phyloP scores from a whole-genome alignment of 2,888 invertebrate genomes.

The Laspeyria flexula region DNA sequence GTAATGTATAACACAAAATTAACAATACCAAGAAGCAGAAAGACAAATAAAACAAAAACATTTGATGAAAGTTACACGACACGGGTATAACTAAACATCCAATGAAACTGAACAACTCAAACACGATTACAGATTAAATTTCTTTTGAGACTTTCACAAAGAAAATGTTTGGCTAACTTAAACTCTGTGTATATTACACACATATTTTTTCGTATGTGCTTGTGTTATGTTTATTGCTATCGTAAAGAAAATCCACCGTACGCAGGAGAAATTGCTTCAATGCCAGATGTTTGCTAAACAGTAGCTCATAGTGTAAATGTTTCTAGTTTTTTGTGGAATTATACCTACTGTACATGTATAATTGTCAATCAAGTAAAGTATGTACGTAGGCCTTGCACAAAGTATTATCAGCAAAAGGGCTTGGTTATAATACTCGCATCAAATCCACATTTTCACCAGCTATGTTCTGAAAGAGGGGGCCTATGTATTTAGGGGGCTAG shows the following conservation, averaged over 20 bases:
- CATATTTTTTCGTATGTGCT: slow-evolving; percentile 26
- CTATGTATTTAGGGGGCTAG: too few relatives aligned
- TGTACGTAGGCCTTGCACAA: too few relatives aligned
- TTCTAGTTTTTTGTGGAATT: slow-evolving; percentile 10
- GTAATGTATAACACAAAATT: too few relatives aligned
- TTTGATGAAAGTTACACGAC: background rate
- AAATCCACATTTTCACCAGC: too few relatives aligned
- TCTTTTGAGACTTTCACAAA: slow-evolving; percentile 33
- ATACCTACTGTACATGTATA: slow-evolving; percentile 23
- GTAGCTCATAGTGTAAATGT: slow-evolving; percentile 6
- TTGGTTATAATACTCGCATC: too few relatives aligned
- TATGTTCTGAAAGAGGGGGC: too few relatives aligned
- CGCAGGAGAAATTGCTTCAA: slow-evolving; percentile 38
- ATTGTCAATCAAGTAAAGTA: too few relatives aligned
- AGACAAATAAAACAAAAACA: background rate
- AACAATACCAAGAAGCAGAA: background rate
- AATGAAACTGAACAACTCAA: slow-evolving; percentile 4
- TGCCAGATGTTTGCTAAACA: slow-evolving; percentile 34
- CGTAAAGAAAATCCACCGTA: slow-evolving; percentile 41
- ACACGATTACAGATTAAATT: slow-evolving; percentile 32
- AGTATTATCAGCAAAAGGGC: too few relatives aligned
- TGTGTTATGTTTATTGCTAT: slow-evolving; percentile 44
- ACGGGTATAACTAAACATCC: background rate
- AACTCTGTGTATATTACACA: slow-evolving; percentile 31
- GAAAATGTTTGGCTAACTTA: slow-evolving; percentile 24